A percentile compares a stretch with the other conserved stretches of the same genome.
phyloP scores from a whole-genome alignment of 2,113 vertebrate species.

The Sinocyclocheilus anshuiensis region DNA sequence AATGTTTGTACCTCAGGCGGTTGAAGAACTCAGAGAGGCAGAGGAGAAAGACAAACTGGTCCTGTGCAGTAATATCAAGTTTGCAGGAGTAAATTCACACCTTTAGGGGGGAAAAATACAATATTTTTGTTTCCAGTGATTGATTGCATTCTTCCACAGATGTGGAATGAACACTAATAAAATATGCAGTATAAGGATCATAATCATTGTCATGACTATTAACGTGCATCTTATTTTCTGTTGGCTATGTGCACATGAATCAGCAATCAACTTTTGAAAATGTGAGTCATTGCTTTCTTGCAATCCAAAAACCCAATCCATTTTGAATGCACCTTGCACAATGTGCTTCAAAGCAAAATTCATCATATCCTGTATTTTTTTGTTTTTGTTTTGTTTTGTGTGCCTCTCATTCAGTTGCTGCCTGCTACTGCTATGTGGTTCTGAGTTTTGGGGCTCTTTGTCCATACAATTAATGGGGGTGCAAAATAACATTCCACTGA shows the following conservation, averaged over 20 bases:
- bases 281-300: not conserved
- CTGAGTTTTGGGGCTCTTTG: not conserved
- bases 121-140: not conserved
- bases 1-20: conserved; percentile 49
- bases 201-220: not conserved
- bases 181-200: not conserved
- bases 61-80: conserved; percentile 44
- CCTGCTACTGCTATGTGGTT: not conserved
- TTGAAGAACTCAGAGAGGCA: not conserved
- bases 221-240: not conserved
- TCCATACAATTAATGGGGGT: not conserved
- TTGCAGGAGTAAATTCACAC: conserved; percentile 60
- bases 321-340: too few species aligned
- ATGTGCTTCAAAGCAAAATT: too few species aligned
- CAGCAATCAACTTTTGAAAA: not conserved
- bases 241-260: not conserved
- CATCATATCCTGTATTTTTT: too few species aligned
- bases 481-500: not conserved
- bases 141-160: not conserved
- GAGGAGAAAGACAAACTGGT: not conserved
- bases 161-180: not conserved
- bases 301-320: too few species aligned
- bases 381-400: too few species aligned
- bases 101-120: conserved; percentile 57
- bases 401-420: too few species aligned